Evolutionary conservation across 2,113 vertebrate species (phyloP).

Genomic region (Nerophis lumbriciformis): DNA sequence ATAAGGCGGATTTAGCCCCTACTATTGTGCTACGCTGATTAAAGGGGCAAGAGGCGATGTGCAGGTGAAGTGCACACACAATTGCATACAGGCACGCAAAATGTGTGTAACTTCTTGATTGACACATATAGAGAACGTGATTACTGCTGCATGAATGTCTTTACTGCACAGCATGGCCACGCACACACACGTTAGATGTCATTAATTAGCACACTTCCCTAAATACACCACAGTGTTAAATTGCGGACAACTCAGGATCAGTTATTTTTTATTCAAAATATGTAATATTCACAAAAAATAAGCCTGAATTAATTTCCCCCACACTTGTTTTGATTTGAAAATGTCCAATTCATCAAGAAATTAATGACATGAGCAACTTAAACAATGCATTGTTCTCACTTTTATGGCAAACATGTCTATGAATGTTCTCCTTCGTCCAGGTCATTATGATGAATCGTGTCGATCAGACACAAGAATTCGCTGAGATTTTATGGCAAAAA

Average conservation of each 20-base stretch:
- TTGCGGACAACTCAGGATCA: too few species aligned
- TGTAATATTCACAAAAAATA: neutral
- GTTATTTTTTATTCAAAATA: too few species aligned
- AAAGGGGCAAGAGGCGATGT: constrained; percentile 53
- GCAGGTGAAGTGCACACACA: constrained; percentile 14
- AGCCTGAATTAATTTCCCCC: neutral
- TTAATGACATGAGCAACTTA: too few species aligned
- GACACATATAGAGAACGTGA: constrained; percentile 15
- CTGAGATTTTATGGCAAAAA: too few species aligned
- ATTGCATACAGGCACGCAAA: constrained; percentile 17
- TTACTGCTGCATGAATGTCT: neutral
- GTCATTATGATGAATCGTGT: too few species aligned
- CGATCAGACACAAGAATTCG: too few species aligned
- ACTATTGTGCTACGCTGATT: constrained; percentile 67
- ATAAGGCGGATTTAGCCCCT: constrained; percentile 71
- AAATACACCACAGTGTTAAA: too few species aligned
- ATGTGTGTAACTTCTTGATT: neutral
- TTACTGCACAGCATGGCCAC: neutral
- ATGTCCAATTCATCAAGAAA: too few species aligned
- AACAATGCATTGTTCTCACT: too few species aligned
- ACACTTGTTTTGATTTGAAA: too few species aligned
- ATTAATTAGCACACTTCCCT: neutral
- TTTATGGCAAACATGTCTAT: too few species aligned
- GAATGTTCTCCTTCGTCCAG: too few species aligned
- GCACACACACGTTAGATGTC: neutral